Base-by-base conservation (phyloP, 2,888 invertebrate species). In the Branchellion lobata region DNA sequence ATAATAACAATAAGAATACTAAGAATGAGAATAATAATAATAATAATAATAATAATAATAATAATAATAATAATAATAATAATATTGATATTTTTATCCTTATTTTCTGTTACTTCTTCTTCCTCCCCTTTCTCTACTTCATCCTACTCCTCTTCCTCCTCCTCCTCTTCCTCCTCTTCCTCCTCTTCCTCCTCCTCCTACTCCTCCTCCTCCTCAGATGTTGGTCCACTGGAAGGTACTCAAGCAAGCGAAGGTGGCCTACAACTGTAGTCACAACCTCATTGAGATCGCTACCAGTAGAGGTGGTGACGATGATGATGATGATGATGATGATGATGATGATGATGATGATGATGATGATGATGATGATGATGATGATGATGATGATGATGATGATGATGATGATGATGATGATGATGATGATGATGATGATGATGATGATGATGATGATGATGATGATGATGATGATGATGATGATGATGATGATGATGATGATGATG, bases 321-420 rank as follows among this genome's bases (percentile, higher is more conserved):
- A 85, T 82, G 80, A 85, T 81, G 82, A 85, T 84, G 53, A 85
- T 81, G 1, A 85, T 81, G 75, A 84, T 84, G 79, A 85, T 82
- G 77, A 85, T 83, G 80, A 85, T 82, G 78, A 85, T 82, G 24
- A 85, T 83, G 82, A 85, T 84, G 29, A 84, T 82, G 36, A 84
- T 84, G 34, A 85, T 84, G 65, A 85, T 85, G 78, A 85, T 83
- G 47, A 85, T 85, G 77, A 85, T 84, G 75, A 85, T 84, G 61
- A 85, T 84, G 65, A 84, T 84, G 68, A 85, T 82, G 11, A 84
- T 84, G 69, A 84, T 65, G 29, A 65, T 65, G 29, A 68, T 33
- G 71, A 69, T 34, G 1, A 27, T 3, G 36, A 34, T 21, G 31
- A 69, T 21, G 36, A 69, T 34, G 36, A 31, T 33, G 18, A 34